Conservation (phyloP, 2,888 invertebrate genomes). For the Cotesia congregata region DNA sequence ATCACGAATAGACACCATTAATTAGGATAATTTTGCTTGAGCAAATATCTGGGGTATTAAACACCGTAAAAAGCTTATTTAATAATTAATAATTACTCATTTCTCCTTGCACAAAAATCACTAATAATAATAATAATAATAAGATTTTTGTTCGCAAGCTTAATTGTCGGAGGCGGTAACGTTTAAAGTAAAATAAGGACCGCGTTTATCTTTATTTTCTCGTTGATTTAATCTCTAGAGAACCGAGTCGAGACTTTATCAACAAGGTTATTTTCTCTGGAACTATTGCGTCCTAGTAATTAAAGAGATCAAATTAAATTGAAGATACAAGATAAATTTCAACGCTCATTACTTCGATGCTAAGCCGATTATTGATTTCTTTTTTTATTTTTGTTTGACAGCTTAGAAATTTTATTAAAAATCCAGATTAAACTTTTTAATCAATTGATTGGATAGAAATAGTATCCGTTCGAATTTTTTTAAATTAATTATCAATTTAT, state of each 20-base stretch:
- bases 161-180: background rate
- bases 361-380: background rate
- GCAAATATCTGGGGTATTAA: conserved; percentile 47
- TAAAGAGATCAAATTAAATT: background rate
- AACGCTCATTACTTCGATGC: background rate
- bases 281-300: background rate
- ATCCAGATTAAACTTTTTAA: too few relatives aligned
- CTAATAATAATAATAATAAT: background rate
- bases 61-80: conserved; percentile 38
- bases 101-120: background rate
- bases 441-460: too few relatives aligned
- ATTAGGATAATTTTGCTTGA: conserved; percentile 44
- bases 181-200: background rate
- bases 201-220: background rate
- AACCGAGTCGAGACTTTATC: background rate
- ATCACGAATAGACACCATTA: conserved; percentile 21
- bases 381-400: background rate
- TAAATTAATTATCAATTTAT: too few relatives aligned
- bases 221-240: background rate
- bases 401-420: background rate
- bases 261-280: background rate
- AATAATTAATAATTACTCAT: background rate
- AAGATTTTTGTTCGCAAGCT: background rate
- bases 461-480: too few relatives aligned
- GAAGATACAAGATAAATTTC: background rate